Conservation (phyloP, 1,140 invertebrate genomes). For the Penaeus indicus region DNA sequence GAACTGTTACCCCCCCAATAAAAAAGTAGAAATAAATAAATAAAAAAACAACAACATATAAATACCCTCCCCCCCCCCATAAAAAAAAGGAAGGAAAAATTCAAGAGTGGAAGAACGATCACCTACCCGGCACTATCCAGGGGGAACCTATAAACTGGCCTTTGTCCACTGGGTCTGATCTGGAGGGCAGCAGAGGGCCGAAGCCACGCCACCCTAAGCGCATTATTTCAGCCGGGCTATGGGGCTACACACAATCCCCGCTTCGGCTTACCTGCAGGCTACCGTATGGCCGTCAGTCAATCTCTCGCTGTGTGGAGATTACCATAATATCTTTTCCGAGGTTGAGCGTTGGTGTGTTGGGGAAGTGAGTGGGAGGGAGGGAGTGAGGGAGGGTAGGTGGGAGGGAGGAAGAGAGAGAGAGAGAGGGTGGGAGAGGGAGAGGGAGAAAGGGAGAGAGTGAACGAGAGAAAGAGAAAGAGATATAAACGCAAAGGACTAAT, state of each 20-base stretch:
- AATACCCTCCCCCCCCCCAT: no score
- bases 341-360: no score
- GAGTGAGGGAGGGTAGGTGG: background rate
- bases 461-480: background rate
- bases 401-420: background rate
- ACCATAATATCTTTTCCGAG: no score
- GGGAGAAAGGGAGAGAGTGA: background rate
- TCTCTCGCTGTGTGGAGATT: no score
- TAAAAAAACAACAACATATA: no score
- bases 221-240: conserved; percentile 39
- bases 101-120: no score
- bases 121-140: background rate
- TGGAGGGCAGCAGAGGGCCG: no score
- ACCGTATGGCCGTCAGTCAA: no score
- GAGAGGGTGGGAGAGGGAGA: conserved; percentile 3
- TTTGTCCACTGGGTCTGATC: background rate
- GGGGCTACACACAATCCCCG: conserved; percentile 35
- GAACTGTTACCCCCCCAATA: no score
- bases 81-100: no score
- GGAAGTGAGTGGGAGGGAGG: background rate
- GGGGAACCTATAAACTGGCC: background rate
- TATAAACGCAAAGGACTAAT: no score
- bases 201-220: conserved; percentile 26
- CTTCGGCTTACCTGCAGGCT: conserved; percentile 25
- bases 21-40: no score